Conservation (phyloP, 1,140 invertebrate species). For the Caerostris darwini region DNA sequence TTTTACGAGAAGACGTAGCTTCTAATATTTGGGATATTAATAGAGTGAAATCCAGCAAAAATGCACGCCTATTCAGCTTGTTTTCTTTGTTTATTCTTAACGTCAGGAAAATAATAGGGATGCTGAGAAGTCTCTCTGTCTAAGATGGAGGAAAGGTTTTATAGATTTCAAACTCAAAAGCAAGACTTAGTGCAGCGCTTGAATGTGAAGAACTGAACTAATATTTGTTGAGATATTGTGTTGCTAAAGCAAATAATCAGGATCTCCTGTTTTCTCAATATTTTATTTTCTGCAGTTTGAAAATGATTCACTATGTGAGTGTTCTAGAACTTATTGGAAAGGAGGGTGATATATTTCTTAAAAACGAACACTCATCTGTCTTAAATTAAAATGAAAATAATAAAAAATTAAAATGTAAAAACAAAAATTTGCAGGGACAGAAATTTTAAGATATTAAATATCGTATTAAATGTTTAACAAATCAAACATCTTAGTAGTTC, state of each 20-base stretch:
- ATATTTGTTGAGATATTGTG: neutral
- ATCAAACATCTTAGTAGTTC: no score
- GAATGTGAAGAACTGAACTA: neutral
- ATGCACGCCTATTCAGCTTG: neutral
- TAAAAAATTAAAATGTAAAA: no score
- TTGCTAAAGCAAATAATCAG: neutral
- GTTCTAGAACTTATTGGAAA: no score
- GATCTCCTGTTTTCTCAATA: no score
- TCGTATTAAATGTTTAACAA: no score
- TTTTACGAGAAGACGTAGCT: constrained; percentile 13
- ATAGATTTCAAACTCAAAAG: neutral
- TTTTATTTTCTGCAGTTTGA: no score
- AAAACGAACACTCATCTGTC: no score
- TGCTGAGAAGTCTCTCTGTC: neutral
- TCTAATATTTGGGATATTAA: constrained; percentile 1
- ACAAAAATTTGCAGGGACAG: no score
- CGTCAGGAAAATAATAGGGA: neutral
- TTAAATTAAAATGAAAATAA: no score
- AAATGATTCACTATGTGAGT: no score
- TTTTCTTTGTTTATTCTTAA: constrained; percentile 1
- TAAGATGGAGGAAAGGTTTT: neutral
- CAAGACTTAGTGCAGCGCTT: neutral
- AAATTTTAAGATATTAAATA: no score
- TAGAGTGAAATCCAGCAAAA: neutral
- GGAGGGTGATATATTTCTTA: no score